Base-by-base conservation (phyloP, 2,888 invertebrate genomes). In the Thecophora atra region DNA sequence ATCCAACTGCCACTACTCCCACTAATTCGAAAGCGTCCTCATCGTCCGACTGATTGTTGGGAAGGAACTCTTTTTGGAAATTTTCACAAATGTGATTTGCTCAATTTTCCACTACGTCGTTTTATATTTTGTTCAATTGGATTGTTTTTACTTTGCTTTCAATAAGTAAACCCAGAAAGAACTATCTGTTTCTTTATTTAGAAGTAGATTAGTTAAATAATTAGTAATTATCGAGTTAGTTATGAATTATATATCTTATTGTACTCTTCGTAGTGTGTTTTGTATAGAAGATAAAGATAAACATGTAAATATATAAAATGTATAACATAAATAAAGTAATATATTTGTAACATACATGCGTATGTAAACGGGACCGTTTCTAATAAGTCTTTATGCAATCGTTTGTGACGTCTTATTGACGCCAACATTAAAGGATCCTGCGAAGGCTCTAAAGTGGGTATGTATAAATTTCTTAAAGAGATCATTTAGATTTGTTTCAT, bases 1-100 rank as follows among this genome's bases (percentile, higher is more conserved):
- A 78, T 76, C 77, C 70, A 51, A 52, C 62, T n/a, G 60, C 47
- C n/a, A 28, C 6, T 8, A 19, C 69, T 13, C 2, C 47, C 21
- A 63, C 62, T 19, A 51, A 70, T 21, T 24, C 62, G 21, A 70
- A 62, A 44, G 13, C 62, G 26, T 28, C 37, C 47, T 51, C 66
- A 19, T 42, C 60, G 24, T 7, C 70, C 15, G 70, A 70, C 13
- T 70, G 70, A 70, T 70, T 52, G 52, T 52, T 70, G 63, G 51
- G 19, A 58, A 68, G 19, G 28, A 63, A 60, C 24, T 42, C 26
- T 13, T 47, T 51, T 37, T 70, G 70, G 70, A 70, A 63, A 63
- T 70, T 21, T 52, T 70, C 70, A 63, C 70, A 70, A 70, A 70
- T 70, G 5, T 70, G 52, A 70, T 70, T 70, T 70, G 70, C 17